Evolutionary conservation across 2,113 vertebrate species (phyloP).

Genomic region (mouse (Mus musculus)): DNA sequence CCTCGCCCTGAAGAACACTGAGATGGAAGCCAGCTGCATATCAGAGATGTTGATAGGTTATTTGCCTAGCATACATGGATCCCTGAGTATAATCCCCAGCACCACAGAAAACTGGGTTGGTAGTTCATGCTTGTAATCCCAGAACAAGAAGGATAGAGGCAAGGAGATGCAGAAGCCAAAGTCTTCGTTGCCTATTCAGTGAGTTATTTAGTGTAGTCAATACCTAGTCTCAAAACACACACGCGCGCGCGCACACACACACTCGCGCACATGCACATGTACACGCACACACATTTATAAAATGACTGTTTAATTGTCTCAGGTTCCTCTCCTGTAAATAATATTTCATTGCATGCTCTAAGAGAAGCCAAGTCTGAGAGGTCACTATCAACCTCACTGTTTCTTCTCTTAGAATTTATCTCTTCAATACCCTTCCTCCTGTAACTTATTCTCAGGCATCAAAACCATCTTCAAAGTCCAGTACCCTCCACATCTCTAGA

Average conservation of each 20-base stretch:
- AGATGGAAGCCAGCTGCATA: not conserved
- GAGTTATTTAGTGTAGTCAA: not conserved
- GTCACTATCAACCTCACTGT: not conserved
- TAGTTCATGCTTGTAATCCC: not conserved
- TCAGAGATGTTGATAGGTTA: not conserved
- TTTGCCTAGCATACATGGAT: not conserved
- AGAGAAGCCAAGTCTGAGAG: not conserved
- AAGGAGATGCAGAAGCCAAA: not conserved
- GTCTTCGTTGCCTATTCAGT: not conserved
- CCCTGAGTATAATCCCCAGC: not conserved
- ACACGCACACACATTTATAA: not conserved
- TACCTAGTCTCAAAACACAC: not conserved
- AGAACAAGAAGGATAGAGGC: not conserved
- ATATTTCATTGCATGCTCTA: not conserved
- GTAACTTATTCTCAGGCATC: no score
- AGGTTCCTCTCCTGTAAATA: not conserved
- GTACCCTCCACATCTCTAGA: no score
- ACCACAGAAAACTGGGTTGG: not conserved
- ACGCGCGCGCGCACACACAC: no score
- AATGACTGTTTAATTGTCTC: not conserved
- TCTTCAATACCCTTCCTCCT: not conserved
- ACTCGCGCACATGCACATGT: no score
- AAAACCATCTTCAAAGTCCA: not conserved
- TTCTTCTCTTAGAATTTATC: not conserved
- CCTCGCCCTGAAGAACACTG: not conserved